Conservation (phyloP, 2,113 vertebrate species). For the Heterocephalus glaber region DNA sequence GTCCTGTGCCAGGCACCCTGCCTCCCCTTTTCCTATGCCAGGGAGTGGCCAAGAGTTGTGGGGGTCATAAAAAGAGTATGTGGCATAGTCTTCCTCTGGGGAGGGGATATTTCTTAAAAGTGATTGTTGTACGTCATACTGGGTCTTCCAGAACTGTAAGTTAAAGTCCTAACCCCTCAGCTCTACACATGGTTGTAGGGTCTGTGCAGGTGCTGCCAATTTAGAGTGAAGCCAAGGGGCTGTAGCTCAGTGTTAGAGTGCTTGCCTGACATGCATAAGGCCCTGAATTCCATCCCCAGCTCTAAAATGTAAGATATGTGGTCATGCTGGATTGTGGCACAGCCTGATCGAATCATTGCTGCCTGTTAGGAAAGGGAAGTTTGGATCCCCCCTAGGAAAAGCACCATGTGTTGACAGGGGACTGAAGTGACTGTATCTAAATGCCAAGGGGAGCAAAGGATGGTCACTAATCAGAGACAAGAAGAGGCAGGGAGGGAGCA, state of each 20-base stretch:
- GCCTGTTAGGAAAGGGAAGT: neutral
- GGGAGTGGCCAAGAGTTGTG: neutral
- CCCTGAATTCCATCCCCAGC: neutral
- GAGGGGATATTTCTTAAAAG: neutral
- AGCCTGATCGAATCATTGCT: neutral
- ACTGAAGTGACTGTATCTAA: neutral
- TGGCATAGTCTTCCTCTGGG: neutral
- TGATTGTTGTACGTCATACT: neutral
- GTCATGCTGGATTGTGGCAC: neutral
- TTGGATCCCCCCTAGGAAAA: neutral
- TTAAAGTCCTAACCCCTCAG: neutral
- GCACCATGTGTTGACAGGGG: accelerated
- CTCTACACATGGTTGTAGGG: neutral
- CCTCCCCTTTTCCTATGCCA: neutral
- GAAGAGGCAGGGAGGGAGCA: neutral
- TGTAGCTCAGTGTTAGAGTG: too few species aligned
- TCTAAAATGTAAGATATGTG: neutral
- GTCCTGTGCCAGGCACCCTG: accelerated
- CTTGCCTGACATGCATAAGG: neutral
- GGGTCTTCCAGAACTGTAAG: neutral
- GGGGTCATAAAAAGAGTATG: neutral
- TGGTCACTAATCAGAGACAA: neutral
- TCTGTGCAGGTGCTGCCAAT: neutral
- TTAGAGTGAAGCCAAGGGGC: neutral
- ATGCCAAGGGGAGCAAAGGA: neutral